These are phyloP conservation scores for Macrostomum lignano DNA, from an alignment of 1,140 invertebrate species.

Conservation along the genomic window DNA sequence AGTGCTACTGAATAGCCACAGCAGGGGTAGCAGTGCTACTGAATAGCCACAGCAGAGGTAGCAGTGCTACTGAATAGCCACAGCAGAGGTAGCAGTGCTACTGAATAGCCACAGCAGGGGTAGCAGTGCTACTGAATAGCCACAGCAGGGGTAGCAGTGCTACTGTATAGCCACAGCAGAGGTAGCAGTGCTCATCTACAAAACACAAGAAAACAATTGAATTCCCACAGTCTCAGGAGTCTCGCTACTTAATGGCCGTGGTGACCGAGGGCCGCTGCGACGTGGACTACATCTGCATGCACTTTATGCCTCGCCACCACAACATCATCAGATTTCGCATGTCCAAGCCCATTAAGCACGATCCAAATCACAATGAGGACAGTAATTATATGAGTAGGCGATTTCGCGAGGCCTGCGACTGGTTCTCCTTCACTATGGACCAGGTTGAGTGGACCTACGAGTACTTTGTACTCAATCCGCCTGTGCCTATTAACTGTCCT, in stretches of 20 bases:
- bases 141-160: too few relatives aligned
- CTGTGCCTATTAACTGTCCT: slow-evolving; percentile 65
- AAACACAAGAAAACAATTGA: too few relatives aligned
- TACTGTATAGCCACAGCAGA: too few relatives aligned
- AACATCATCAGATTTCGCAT: slow-evolving; percentile 72
- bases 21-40: too few relatives aligned
- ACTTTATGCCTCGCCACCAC: slow-evolving; percentile 73
- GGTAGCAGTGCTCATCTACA: too few relatives aligned
- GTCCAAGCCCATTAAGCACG: slow-evolving; percentile 40
- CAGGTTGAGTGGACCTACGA: slow-evolving; percentile 13
- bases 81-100: too few relatives aligned
- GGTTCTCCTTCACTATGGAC: slow-evolving; percentile 23
- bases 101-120: too few relatives aligned
- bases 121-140: too few relatives aligned
- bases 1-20: too few relatives aligned
- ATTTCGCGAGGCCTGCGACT: slow-evolving; percentile 22
- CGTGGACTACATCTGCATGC: slow-evolving; percentile 84
- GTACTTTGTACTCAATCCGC: slow-evolving; percentile 44
- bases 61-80: too few relatives aligned
- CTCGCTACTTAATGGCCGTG: slow-evolving; percentile 67
- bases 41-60: too few relatives aligned
- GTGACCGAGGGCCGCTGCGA: slow-evolving; percentile 85
- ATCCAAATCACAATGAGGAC: neutral
- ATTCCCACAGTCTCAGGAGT: too few relatives aligned
- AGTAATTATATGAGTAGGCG: slow-evolving; percentile 12